Base-by-base conservation (phyloP, 2,113 vertebrate species). In the Oxyura jamaicensis region DNA sequence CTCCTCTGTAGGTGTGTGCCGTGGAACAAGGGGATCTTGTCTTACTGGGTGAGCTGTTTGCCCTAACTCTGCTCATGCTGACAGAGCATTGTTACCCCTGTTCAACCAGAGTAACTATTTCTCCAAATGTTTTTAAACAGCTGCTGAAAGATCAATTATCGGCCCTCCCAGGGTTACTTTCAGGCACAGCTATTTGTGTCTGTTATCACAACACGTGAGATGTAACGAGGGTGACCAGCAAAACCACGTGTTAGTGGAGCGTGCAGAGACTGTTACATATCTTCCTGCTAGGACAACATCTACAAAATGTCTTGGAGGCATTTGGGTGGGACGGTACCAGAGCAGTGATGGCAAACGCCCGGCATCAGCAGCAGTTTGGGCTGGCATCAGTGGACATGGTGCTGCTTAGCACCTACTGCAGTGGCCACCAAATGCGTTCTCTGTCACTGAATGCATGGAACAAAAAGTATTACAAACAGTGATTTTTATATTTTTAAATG, bases 401-500 rank as follows among this genome's bases (percentile, higher is more conserved):
- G 58, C 58, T 60, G 58, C 42, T 46, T n/a, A n/a, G 7, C 12
- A 59, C 58, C 58, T 13, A 26, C 58, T 2, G 11, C 19, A 59
- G 56, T 33, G 33, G 56, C 11, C 41, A 44, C 20, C 29, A 20
- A 67, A 15, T 15, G 21, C 13, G n/a, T n/a, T 33, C 31, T 10
- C 41, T 33, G 9, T 10, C 36, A 21, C 71, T 18, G 35, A 53
- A 15, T 6, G 8, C 60, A 10, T 39, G 50, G 76, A 46, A 31
- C 35, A 21, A 31, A 36, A 25, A 6, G 0, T 4, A 29, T 23
- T 59, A 21, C 26, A 36, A 76, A 28, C 0, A 0, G 19, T 8
- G 8, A 9, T 4, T 44, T 53, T 56, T 42, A 5, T 46, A 31
- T 52, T 76, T 83, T 77, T 28, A 55, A 86, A 55, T 17, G n/a